phyloP scores from a whole-genome alignment of 2,888 invertebrate species.

The Sarcophaga caerulescens region DNA sequence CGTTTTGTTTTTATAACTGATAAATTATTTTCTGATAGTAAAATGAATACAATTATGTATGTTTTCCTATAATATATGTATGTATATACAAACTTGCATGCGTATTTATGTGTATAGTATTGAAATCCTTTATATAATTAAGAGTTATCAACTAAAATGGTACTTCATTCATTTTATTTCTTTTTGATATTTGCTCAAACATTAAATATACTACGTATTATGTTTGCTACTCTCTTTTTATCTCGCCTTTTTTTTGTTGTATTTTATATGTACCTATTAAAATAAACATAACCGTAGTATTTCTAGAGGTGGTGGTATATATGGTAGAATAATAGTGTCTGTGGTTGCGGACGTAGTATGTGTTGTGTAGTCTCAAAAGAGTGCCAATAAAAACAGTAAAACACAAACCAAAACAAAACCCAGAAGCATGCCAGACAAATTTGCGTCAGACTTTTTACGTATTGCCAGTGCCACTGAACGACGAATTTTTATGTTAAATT shows the following conservation, averaged over 20 bases:
- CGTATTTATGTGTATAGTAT: background rate
- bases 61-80: too few species aligned
- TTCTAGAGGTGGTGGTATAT: background rate
- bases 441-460: conserved; percentile 42
- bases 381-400: conserved; percentile 17
- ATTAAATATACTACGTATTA: background rate
- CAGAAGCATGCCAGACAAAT: conserved; percentile 43
- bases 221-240: too few species aligned
- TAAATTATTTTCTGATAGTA: background rate
- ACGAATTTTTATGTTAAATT: too few species aligned
- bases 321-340: too few species aligned
- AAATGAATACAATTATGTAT: too few species aligned
- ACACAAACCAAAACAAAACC: conserved; percentile 6
- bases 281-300: conserved; percentile 5
- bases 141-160: background rate
- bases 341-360: background rate
- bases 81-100: too few species aligned
- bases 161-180: background rate
- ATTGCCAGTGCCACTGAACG: conserved; percentile 35
- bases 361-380: conserved; percentile 12
- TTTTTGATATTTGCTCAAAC: background rate
- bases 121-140: background rate
- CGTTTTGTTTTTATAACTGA: background rate
- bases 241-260: conserved; percentile 11
- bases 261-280: background rate